A percentile compares a stretch with the other conserved stretches of the same genome.
Evolutionary conservation across 1,140 invertebrate genomes (phyloP).

Genomic region (Nixonia krombeini): DNA sequence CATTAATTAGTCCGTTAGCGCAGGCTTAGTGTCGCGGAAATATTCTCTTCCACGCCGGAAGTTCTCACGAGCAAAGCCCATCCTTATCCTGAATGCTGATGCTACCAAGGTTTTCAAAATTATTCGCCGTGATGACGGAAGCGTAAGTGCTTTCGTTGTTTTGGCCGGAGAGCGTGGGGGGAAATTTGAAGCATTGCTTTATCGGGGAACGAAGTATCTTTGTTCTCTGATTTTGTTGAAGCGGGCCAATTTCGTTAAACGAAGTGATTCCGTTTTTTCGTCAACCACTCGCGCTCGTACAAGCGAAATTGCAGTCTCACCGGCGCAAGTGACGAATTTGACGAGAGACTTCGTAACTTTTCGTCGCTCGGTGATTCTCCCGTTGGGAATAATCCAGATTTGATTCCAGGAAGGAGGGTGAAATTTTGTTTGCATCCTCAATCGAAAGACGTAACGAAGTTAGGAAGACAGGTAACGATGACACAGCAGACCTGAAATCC

Average conservation of each 20-base stretch:
- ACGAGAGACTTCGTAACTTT: conserved; percentile 2
- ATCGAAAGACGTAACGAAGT: conserved; percentile 14
- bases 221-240: too few species aligned
- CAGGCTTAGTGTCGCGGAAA: conserved; percentile 8
- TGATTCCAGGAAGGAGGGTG: background rate
- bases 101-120: background rate
- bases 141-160: too few species aligned
- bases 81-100: background rate
- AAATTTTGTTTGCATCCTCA: conserved; percentile 13
- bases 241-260: background rate
- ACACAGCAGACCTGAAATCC: conserved; percentile 5
- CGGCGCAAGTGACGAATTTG: conserved; percentile 1
- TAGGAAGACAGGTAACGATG: conserved; percentile 8
- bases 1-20: conserved; percentile 46
- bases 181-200: too few species aligned
- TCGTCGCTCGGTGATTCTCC: conserved; percentile 1
- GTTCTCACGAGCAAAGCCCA: too few species aligned
- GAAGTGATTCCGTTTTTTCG: background rate
- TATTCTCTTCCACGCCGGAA: conserved; percentile 4
- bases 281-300: background rate
- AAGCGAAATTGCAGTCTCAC: background rate
- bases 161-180: too few species aligned
- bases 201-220: too few species aligned
- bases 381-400: conserved; percentile 5
- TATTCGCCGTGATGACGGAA: too few species aligned